Evolutionary conservation across 2,113 vertebrate genomes (phyloP).

Genomic region (Cyphomyrus plagiostoma): DNA sequence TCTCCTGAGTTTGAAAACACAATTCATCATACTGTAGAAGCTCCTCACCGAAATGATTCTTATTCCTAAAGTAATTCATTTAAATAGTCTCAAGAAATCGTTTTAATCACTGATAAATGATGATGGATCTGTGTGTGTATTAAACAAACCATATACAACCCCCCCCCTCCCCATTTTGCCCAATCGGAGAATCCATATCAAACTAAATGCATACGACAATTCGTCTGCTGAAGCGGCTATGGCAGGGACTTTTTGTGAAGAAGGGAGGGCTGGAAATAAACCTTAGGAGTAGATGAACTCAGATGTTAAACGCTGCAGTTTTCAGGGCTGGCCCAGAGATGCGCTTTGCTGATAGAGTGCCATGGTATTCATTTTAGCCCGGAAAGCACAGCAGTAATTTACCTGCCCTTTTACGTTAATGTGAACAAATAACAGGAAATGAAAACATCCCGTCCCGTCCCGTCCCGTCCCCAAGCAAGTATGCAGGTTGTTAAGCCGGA

Average conservation of each 20-base stretch:
- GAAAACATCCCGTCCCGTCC: too few species aligned
- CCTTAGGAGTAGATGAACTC: neutral
- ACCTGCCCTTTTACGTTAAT: neutral
- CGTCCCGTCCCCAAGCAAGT: neutral
- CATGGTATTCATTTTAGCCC: neutral
- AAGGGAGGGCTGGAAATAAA: neutral
- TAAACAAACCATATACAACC: conserved; percentile 14
- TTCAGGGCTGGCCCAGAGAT: neutral
- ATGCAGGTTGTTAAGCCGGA: neutral
- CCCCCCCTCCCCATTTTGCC: conserved; percentile 34
- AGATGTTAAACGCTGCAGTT: neutral
- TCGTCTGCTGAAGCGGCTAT: neutral
- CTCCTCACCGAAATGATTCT: conserved; percentile 30
- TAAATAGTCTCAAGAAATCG: conserved; percentile 39
- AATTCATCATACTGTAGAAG: conserved; percentile 36
- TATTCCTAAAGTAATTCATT: conserved; percentile 36
- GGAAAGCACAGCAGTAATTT: neutral
- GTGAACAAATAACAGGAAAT: neutral
- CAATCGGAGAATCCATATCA: conserved; percentile 36
- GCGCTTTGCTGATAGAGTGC: neutral
- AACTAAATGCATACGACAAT: conserved; percentile 3
- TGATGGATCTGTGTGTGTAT: conserved; percentile 40
- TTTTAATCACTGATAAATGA: conserved; percentile 46
- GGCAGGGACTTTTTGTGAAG: neutral
- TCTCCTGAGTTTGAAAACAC: neutral